A percentile compares a stretch with the other conserved stretches of the same genome.
phyloP scores from a whole-genome alignment of 2,797 vertebrate species.

The Sebastes ruberrimus region DNA sequence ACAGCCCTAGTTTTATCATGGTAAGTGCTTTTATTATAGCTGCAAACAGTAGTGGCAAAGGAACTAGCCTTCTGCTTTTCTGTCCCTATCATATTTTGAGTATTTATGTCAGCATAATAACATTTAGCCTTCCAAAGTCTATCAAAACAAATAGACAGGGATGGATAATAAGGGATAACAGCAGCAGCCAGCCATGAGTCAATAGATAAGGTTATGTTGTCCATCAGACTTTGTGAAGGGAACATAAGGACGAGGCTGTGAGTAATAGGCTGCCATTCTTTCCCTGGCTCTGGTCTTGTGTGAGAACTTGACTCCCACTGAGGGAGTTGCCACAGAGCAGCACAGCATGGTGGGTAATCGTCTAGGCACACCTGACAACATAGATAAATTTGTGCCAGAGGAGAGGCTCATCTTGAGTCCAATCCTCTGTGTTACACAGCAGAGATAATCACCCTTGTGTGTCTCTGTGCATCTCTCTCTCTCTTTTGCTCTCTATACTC shows the following conservation, averaged over 20 bases:
- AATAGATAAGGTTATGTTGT: constrained; percentile 47
- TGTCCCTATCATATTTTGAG: neutral
- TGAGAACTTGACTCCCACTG: constrained; percentile 60
- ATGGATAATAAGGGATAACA: constrained; percentile 46
- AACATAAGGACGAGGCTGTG: constrained; percentile 47
- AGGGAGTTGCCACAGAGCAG: constrained; percentile 59
- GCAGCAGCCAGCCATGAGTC: constrained; percentile 37
- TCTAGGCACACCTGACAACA: constrained; percentile 74
- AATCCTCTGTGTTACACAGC: constrained; percentile 59
- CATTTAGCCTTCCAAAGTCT: constrained; percentile 16
- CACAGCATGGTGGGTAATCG: constrained; percentile 74
- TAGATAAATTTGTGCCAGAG: constrained; percentile 70
- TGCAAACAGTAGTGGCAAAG: neutral
- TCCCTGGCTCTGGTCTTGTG: constrained; percentile 46
- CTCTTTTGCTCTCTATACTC: neutral
- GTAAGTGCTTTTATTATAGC: neutral
- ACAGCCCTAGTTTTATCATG: neutral
- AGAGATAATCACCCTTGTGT: constrained; percentile 64
- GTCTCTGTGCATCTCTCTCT: constrained; percentile 5
- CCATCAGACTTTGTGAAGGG: constrained; percentile 52
- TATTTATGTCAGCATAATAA: constrained; percentile 11
- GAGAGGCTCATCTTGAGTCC: constrained; percentile 70
- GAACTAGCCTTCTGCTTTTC: neutral
- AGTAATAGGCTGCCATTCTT: constrained; percentile 62
- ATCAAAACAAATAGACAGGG: constrained; percentile 41